Evolutionary conservation across 1,140 invertebrate species (phyloP), one percentile per base, ranked within the genome.

Genomic region (Tribolium castaneum): DNA sequence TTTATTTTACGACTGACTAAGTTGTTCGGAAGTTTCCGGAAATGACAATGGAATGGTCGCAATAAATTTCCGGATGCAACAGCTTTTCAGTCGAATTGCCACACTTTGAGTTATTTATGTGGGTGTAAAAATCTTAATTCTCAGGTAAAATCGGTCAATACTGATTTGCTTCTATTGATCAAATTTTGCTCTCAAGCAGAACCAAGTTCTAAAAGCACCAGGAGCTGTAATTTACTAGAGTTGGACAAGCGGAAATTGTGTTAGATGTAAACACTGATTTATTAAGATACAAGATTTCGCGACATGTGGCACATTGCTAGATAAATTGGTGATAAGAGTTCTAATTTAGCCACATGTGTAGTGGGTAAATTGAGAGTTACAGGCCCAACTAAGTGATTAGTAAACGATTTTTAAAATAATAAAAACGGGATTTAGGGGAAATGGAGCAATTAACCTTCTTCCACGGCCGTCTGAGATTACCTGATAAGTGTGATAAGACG

Each of bases 51-150:
- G 54, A 22, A 5, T 25, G 9, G 54, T n/a, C 25, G 19, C 19
- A 22, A 59, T 59, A 59, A 59, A 59, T 25, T 59, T 25, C 19
- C 54, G 54, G 54, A 59, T 59, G 54, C 16, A 25, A 30, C 19
- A 59, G 54, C 22, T 25, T 59, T 59, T 22, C 54, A 30, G 19
- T 34, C 39, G n/a, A 39, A 39, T 39, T 39, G 35, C 1, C 6
- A 39, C 35, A 39, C 6, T 19, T 13, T 52, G 51, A 16, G 12
- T 52, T 19, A 16, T 52, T 52, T 14, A 52, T 52, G 51, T 13
- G 50, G 6, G 16, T 52, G 22, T 30, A 30, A 6, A 30, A 30
- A 30, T 30, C 6, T 30, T 30, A 5, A 19, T 30, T 30, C 25
- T 30, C 6, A 30, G 4, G 6, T 30, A 30, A 30, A 30, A 30